These are phyloP conservation scores for Chloroceryle inda DNA, from an alignment of 2,797 vertebrate species.

Conservation along the genomic window DNA sequence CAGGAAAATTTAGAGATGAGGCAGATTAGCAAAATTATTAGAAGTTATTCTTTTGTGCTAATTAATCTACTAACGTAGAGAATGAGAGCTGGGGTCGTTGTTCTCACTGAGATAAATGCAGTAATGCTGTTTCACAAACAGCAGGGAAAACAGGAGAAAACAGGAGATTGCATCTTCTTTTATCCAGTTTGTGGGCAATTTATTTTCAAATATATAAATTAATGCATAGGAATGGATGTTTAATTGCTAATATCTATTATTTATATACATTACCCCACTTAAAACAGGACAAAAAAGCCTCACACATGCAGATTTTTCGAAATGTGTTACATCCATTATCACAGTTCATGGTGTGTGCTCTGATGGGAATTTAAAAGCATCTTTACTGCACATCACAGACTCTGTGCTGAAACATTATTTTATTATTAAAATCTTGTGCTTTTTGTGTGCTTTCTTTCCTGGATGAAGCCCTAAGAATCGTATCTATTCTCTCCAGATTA, in stretches of 20 bases:
- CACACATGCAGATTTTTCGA: constrained; percentile 81
- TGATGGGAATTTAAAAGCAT: constrained; percentile 85
- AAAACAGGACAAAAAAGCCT: constrained; percentile 77
- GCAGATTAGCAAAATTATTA: constrained; percentile 21
- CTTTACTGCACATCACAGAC: constrained; percentile 76
- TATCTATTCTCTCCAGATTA: constrained; percentile 54
- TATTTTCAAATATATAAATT: constrained; percentile 81
- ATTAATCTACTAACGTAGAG: constrained; percentile 73
- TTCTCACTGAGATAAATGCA: constrained; percentile 75
- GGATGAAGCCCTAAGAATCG: constrained; percentile 46
- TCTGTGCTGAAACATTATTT: constrained; percentile 73
- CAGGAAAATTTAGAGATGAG: constrained; percentile 52
- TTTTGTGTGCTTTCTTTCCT: constrained; percentile 63
- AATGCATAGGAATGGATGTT: constrained; percentile 79
- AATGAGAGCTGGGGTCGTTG: constrained; percentile 72
- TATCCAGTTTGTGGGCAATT: constrained; percentile 78
- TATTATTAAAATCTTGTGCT: constrained; percentile 77
- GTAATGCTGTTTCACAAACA: constrained; percentile 62
- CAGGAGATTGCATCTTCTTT: constrained; percentile 71
- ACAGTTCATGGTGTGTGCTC: constrained; percentile 83
- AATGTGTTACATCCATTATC: constrained; percentile 82
- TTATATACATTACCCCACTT: constrained; percentile 80
- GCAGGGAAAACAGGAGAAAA: constrained; percentile 75
- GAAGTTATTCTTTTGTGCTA: constrained; percentile 67
- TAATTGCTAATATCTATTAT: constrained; percentile 86